Conservation (phyloP, 53 echinoderm and acorn worm species). For the Stichopus horrens region DNA sequence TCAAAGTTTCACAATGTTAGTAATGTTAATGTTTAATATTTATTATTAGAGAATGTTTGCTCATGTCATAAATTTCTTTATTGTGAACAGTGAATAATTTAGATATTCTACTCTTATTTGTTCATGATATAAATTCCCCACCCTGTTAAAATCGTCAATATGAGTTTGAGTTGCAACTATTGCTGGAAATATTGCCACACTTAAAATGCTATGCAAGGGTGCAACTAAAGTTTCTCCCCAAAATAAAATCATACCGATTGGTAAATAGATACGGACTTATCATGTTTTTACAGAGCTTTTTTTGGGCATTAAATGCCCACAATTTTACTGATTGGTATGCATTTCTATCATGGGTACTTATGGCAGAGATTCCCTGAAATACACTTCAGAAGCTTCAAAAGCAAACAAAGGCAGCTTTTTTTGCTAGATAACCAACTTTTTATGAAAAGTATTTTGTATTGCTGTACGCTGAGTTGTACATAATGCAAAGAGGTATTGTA, state of each 20-base stretch:
- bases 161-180: slow-evolving; percentile 39
- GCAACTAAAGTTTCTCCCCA: slow-evolving; percentile 39
- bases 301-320: slow-evolving; percentile 51
- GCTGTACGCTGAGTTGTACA: slow-evolving; percentile 49
- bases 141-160: neutral
- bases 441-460: slow-evolving; percentile 52
- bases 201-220: slow-evolving; percentile 47
- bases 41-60: slow-evolving; percentile 49
- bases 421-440: slow-evolving; percentile 43
- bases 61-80: slow-evolving; percentile 25
- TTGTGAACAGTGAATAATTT: slow-evolving; percentile 20
- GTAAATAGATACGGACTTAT: slow-evolving; percentile 31
- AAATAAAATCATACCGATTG: slow-evolving; percentile 1
- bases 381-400: slow-evolving; percentile 45
- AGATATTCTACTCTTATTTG: neutral
- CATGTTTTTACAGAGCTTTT: slow-evolving; percentile 46
- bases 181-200: slow-evolving; percentile 38
- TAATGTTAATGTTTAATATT: slow-evolving; percentile 51
- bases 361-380: slow-evolving; percentile 44
- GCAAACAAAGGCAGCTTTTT: slow-evolving; percentile 35
- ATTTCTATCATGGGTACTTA: slow-evolving; percentile 50
- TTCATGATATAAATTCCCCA: neutral
- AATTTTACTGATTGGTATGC: slow-evolving; percentile 45
- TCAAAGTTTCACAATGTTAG: too few relatives aligned
- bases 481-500: slow-evolving; percentile 47